phyloP scores from a whole-genome alignment of 2,888 invertebrate genomes.

The Mesorhabditis belari region DNA sequence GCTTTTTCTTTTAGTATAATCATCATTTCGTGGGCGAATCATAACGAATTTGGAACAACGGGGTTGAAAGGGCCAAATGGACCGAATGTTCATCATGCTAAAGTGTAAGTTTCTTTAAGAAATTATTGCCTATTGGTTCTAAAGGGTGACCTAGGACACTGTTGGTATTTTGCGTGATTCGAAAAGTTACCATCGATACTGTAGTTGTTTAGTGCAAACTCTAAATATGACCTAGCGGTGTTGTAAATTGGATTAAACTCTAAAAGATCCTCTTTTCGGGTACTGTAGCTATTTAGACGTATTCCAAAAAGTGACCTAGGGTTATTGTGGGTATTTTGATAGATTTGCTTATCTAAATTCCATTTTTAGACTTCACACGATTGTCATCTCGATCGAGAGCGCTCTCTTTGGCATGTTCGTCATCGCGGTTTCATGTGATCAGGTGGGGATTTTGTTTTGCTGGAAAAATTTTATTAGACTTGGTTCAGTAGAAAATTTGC shows the following conservation, averaged over 20 bases:
- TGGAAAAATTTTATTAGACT: constrained; percentile 2
- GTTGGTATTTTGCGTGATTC: too few species aligned
- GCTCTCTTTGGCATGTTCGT: constrained; percentile 81
- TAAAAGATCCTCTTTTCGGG: constrained; percentile 1
- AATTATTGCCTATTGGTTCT: too few species aligned
- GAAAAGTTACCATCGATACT: too few species aligned
- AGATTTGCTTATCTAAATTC: not conserved
- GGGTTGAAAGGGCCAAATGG: constrained; percentile 34
- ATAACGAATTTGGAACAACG: constrained; percentile 34
- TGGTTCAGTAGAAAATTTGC: not conserved
- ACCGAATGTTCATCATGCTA: constrained; percentile 42
- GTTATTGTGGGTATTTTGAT: not conserved
- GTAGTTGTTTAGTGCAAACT: too few species aligned
- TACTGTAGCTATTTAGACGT: not conserved
- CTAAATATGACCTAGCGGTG: too few species aligned
- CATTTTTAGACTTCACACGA: constrained; percentile 70
- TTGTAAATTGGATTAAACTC: too few species aligned
- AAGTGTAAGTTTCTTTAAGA: constrained; percentile 44
- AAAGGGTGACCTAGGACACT: too few species aligned
- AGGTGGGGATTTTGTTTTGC: constrained; percentile 49
- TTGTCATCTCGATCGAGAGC: constrained; percentile 73
- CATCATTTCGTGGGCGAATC: constrained; percentile 40
- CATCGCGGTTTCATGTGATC: constrained; percentile 75
- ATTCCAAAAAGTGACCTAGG: not conserved
- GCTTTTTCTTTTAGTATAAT: constrained; percentile 32